These are phyloP conservation scores for Drosophila ananassae DNA, from an alignment of 1,140 invertebrate species.

Conservation along the genomic window DNA sequence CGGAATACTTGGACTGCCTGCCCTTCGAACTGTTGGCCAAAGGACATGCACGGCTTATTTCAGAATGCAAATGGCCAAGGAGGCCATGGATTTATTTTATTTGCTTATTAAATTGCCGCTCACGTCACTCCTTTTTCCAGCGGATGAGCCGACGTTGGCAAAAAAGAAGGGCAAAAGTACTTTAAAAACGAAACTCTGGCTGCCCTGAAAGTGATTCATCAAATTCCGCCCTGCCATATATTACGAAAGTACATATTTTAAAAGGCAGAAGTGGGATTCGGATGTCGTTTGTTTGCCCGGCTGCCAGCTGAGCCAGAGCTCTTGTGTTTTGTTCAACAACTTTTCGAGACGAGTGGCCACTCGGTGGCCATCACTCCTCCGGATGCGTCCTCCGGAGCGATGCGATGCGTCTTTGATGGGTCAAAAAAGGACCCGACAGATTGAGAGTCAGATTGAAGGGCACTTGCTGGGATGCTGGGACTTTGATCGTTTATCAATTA, in stretches of 20 bases:
- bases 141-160: neutral
- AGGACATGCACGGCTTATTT: constrained; percentile 27
- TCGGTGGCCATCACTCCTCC: constrained; percentile 21
- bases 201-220: constrained; percentile 41
- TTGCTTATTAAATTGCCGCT: constrained; percentile 38
- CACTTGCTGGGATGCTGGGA: neutral
- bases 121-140: constrained; percentile 19
- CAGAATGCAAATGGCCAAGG: constrained; percentile 29
- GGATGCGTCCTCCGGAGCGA: constrained; percentile 6
- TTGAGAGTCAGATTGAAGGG: constrained; percentile 17
- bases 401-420: constrained; percentile 11
- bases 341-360: constrained; percentile 30
- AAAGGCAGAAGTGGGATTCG: constrained; percentile 11
- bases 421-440: constrained; percentile 5
- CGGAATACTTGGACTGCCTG: too few relatives aligned
- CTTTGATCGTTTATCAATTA: constrained; percentile 24
- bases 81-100: constrained; percentile 1
- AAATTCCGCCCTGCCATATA: constrained; percentile 44
- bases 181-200: constrained; percentile 24
- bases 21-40: constrained; percentile 26
- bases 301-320: constrained; percentile 23
- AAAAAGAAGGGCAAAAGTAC: constrained; percentile 17
- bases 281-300: constrained; percentile 37
- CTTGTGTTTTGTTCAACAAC: constrained; percentile 30
- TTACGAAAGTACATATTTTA: constrained; percentile 30